Percentiles rank a stretch among this genome's conserved stretches.
Conservation (phyloP, 2,113 vertebrate species). For the Colossoma macropomum region DNA sequence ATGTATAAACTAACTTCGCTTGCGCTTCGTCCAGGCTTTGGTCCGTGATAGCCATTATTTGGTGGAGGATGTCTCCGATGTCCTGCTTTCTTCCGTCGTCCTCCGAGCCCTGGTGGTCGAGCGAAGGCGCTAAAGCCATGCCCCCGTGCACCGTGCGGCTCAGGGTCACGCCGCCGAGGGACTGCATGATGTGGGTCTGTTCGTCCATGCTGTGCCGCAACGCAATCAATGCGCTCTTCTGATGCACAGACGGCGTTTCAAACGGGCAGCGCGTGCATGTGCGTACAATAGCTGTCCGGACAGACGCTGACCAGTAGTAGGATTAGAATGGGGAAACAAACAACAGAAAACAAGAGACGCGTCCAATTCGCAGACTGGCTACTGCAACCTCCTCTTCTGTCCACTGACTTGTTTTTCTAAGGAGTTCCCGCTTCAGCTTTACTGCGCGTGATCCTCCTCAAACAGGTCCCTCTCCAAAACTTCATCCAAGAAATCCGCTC, state of each 20-base stretch:
- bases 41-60: constrained; percentile 92
- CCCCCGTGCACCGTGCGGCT: constrained; percentile 86
- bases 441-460: too few relatives aligned
- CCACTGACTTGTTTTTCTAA: too few relatives aligned
- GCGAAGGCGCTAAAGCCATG: constrained; percentile 84
- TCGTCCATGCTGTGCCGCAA: constrained; percentile 86
- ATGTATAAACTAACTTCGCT: constrained; percentile 80
- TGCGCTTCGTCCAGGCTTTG: constrained; percentile 91
- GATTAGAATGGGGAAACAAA: neutral
- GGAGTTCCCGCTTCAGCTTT: too few relatives aligned
- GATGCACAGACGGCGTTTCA: neutral
- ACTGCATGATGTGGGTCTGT: constrained; percentile 86
- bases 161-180: constrained; percentile 70
- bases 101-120: constrained; percentile 86
- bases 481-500: neutral
- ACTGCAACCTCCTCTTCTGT: too few relatives aligned
- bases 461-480: too few relatives aligned
- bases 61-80: constrained; percentile 88
- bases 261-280: neutral
- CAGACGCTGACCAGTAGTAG: constrained; percentile 23
- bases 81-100: constrained; percentile 87
- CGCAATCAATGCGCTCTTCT: constrained; percentile 66
- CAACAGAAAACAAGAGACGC: too few relatives aligned
- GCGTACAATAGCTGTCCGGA: too few relatives aligned
- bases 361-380: too few relatives aligned